These are phyloP conservation scores for Chloebia gouldiae DNA, from an alignment of 2,113 vertebrate genomes.

Conservation along the genomic window DNA sequence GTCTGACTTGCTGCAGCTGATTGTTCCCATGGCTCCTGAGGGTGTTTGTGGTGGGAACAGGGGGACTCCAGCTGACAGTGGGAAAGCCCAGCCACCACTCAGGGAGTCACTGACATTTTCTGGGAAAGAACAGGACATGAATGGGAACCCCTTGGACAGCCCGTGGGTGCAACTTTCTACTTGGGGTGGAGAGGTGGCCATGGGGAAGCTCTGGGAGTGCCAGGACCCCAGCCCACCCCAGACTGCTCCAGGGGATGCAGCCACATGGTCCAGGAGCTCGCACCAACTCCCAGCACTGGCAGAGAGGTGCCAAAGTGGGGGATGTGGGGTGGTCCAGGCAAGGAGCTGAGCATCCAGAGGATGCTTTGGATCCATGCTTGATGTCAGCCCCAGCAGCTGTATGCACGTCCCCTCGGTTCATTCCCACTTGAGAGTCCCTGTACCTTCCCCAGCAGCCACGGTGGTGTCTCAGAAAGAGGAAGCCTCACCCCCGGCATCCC, in stretches of 20 bases:
- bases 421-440: background rate
- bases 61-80: background rate
- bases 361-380: background rate
- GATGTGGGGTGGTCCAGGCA: background rate
- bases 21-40: background rate
- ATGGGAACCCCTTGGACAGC: rapidly evolving
- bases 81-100: background rate
- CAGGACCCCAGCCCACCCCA: background rate
- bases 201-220: background rate
- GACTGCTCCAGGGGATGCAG: background rate
- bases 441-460: background rate
- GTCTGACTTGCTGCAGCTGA: background rate
- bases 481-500: background rate
- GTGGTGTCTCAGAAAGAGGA: slow-evolving; percentile 1
- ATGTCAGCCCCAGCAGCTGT: background rate
- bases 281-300: rapidly evolving
- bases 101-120: background rate
- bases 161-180: background rate
- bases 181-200: background rate
- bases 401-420: rapidly evolving
- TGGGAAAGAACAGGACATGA: background rate
- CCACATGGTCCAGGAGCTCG: rapidly evolving
- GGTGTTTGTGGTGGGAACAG: background rate
- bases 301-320: background rate
- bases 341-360: background rate